Base-by-base conservation (phyloP, 2,888 invertebrate species). In the Ferdinandea cuprea region DNA sequence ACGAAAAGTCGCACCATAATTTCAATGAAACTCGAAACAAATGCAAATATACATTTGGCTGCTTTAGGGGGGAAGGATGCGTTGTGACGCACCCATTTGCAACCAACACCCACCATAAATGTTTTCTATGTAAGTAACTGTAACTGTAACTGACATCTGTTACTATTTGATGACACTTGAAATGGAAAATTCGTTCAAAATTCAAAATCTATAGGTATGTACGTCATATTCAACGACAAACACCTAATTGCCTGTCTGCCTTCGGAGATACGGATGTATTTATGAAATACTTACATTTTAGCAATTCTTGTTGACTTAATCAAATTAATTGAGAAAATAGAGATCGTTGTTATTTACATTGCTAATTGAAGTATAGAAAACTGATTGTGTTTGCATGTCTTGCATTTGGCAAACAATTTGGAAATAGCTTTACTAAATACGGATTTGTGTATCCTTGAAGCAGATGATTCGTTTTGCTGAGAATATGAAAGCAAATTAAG, bases 341-440 rank as follows among this genome's bases (percentile, higher is more conserved):
- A 83, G 83, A 78, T 83, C 83, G 68, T 83, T 68, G 72, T 40
- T 13, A 73, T 83, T 83, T 83, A 78, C 83, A 83, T 83, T 83
- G 78, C 83, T 83, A 78, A 83, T 83, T 83, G 83, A 83, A 83
- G 72, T 72, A 61, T 66, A 72, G 71, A 68, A 61, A 83, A 72
- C 66, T 78, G 83, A 83, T 83, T 83, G 68, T 78, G 61, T 83
- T 83, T 83, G 71, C 42, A 61, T 72, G 77, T 44, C 44, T 65
- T 65, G 48, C 59, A 73, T 73, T 48, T 66, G 72, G 25, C 65
- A 81, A 81, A 71, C 59, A 52, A 42, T 48, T 71, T 52, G 30
- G 35, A 74, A 74, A 61, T 66, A 40, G 58, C 66, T 54, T 46
- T 37, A 21, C 13, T 21, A 7, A 7, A 8, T 32, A 28, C 9